phyloP scores from a whole-genome alignment of 53 echinoderm and acorn worm species.

The Antedon mediterranea region DNA sequence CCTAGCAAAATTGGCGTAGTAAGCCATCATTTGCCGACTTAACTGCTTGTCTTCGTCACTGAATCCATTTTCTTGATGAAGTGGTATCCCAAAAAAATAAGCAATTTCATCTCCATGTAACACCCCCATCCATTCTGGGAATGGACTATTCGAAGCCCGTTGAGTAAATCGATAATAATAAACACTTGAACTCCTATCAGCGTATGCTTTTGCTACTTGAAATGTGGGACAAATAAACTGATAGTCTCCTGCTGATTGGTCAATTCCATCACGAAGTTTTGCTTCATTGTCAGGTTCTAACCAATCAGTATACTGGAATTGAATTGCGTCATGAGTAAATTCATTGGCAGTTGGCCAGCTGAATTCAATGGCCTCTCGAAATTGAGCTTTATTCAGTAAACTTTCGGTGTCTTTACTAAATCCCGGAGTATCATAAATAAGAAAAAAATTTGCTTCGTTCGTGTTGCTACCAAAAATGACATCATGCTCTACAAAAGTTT shows the following conservation, averaged over 20 bases:
- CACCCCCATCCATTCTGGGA: conserved; percentile 88
- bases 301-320: conserved; percentile 87
- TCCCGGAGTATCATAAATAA: conserved; percentile 53
- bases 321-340: conserved; percentile 51
- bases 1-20: conserved; percentile 83
- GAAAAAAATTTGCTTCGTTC: conserved; percentile 73
- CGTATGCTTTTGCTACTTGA: conserved; percentile 58
- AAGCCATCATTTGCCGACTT: conserved; percentile 69
- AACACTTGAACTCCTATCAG: conserved; percentile 33
- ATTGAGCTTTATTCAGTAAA: conserved; percentile 36
- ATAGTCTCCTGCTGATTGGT: conserved; percentile 54
- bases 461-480: conserved; percentile 69
- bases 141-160: conserved; percentile 53
- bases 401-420: conserved; percentile 62
- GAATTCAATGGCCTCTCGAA: conserved; percentile 31
- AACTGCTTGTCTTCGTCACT: conserved; percentile 38
- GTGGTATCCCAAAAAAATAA: conserved; percentile 64
- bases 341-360: conserved; percentile 34
- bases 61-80: conserved; percentile 46
- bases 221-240: conserved; percentile 53
- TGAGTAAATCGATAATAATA: conserved; percentile 67
- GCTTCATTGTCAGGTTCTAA: conserved; percentile 52
- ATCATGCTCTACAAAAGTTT: conserved; percentile 52
- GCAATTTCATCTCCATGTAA: conserved; percentile 89
- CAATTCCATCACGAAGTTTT: conserved; percentile 44